Evolutionary conservation across 2,797 vertebrate species (phyloP).

Genomic region (Pristis pectinata): DNA sequence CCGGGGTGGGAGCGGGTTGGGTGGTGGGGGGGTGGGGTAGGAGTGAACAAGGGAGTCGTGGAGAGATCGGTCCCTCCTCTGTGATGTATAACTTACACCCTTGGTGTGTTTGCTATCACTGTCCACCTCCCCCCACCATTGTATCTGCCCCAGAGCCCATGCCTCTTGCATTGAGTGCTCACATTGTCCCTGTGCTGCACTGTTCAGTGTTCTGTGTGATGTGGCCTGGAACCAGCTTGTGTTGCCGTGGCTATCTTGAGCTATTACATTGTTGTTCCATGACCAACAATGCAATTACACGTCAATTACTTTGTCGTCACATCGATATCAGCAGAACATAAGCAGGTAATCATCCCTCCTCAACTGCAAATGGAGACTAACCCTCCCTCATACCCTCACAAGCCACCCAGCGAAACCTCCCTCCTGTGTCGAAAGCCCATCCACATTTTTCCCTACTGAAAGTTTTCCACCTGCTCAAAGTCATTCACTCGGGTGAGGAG

Average conservation of each 20-base stretch:
- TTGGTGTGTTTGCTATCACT: too few relatives aligned
- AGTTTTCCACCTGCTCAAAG: background rate
- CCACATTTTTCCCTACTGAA: background rate
- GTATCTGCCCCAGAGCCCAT: background rate
- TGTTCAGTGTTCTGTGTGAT: too few relatives aligned
- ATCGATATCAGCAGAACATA: background rate
- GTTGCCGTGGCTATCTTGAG: background rate
- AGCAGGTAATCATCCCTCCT: background rate
- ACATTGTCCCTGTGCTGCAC: too few relatives aligned
- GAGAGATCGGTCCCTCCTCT: too few relatives aligned
- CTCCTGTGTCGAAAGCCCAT: background rate
- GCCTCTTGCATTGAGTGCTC: too few relatives aligned
- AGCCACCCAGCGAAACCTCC: background rate
- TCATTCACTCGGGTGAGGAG: background rate
- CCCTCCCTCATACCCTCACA: background rate
- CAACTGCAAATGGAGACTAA: background rate
- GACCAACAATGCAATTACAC: constrained; percentile 21
- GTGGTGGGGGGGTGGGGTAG: too few relatives aligned
- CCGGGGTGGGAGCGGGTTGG: too few relatives aligned
- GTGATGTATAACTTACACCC: too few relatives aligned
- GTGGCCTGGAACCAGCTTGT: background rate
- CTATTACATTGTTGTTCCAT: background rate
- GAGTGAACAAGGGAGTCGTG: too few relatives aligned
- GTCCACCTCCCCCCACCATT: too few relatives aligned
- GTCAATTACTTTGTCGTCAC: constrained; percentile 1